Evolutionary conservation across 92 coral and sea anemone species (phyloP), one percentile per base, ranked within the genome.

Genomic region (Isaurus tuberculatus): DNA sequence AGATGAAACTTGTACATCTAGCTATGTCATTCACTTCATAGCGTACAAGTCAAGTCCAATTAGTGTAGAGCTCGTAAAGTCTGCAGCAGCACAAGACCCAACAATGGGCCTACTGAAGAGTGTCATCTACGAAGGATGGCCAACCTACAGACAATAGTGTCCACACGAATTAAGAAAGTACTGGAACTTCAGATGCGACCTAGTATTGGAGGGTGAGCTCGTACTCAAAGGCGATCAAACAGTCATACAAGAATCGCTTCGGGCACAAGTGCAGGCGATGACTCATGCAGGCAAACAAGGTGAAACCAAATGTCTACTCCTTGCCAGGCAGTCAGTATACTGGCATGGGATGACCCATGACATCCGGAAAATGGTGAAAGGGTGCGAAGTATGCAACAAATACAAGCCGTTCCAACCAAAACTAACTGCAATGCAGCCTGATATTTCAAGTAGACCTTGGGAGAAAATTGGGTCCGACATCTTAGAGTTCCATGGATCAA

Each of bases 111-210:
- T 3, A n/a, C 25, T 28, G 1, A 28, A 67, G n/a, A 67, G 16
- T 9, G 72, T 31, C 19, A 32, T 17, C 15, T 67, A 19, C 26
- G 10, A 57, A 23, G 27, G 65, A 3, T 57, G 65, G 65, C 65
- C 26, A 57, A 4, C 67, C 3, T 36, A 84, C 43, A 79, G 88
- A 55, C 85, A 79, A n/a, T 70, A 83, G 61, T 84, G 88, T 36
- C 86, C 87, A 27, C 43, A 37, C 8, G 43, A 91, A 49, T 68
- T 91, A 25, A 64, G 79, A 75, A 73, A 74, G 13, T 91, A 86
- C 61, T 88, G 89, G 92, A 88, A 88, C 81, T 69, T 40, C 37
- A 80, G 94, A 32, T 91, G 90, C 43, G 92, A 91, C 44, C 83
- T 91, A 14, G 88, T 89, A 29, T 44, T 88, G 19, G 90, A 89